A percentile compares a stretch with the other conserved stretches of the same genome.
These are phyloP conservation scores for Megastigmus dorsalis DNA, from an alignment of 2,888 invertebrate species.

Conservation along the genomic window DNA sequence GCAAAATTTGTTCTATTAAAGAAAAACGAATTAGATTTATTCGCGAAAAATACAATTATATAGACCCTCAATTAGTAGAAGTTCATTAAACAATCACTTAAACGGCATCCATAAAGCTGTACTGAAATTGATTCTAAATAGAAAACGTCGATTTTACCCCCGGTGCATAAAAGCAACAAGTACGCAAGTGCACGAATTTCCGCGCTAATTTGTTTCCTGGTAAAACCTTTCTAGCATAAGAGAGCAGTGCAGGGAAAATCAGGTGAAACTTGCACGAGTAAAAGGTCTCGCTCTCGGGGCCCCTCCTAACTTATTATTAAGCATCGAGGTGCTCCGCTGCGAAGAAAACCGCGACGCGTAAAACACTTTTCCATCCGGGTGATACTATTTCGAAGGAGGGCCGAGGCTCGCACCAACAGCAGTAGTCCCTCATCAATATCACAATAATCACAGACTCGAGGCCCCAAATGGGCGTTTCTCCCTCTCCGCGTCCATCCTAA, in stretches of 20 bases:
- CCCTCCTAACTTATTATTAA: slow-evolving; percentile 46
- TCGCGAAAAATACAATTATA: too few species aligned
- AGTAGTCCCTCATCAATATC: slow-evolving; percentile 50
- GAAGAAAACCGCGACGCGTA: slow-evolving; percentile 44
- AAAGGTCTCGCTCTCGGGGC: slow-evolving; percentile 23
- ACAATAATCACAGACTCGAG: slow-evolving; percentile 36
- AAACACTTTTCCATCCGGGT: slow-evolving; percentile 46
- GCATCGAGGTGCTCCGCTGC: background rate
- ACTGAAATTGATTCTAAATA: too few species aligned
- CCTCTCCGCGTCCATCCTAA: slow-evolving; percentile 13
- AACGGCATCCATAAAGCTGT: too few species aligned
- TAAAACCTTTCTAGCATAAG: slow-evolving; percentile 36
- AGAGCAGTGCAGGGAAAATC: slow-evolving; percentile 24
- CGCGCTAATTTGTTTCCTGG: slow-evolving; percentile 31
- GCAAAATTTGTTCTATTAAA: too few species aligned
- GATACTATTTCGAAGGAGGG: slow-evolving; percentile 24
- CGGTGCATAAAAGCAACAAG: background rate
- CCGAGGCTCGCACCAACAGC: too few species aligned
- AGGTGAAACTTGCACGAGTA: slow-evolving; percentile 32
- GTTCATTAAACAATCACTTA: too few species aligned
- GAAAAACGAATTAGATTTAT: too few species aligned
- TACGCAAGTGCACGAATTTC: slow-evolving; percentile 22
- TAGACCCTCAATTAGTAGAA: too few species aligned
- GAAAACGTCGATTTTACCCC: too few species aligned
- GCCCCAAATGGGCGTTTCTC: slow-evolving; percentile 37